Conservation (phyloP, 2,797 vertebrate species). For the Thripadectes ignobilis region DNA sequence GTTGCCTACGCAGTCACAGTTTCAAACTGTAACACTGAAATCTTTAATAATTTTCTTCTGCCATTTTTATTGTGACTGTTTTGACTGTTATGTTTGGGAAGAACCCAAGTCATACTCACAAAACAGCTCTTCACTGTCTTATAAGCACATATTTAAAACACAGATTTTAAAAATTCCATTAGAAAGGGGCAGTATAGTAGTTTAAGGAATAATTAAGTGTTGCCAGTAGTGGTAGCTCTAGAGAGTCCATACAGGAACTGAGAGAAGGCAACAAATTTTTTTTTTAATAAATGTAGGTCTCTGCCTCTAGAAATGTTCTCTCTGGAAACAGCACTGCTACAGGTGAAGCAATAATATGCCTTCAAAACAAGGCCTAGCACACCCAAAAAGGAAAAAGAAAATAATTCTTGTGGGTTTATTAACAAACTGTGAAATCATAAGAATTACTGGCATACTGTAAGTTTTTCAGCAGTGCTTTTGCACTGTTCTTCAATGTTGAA, state of each 20-base stretch:
- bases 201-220: neutral
- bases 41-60: neutral
- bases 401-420: neutral
- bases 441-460: neutral
- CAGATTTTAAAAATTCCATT: neutral
- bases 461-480: neutral
- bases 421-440: neutral
- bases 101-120: neutral
- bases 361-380: neutral
- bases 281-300: neutral
- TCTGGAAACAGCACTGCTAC: neutral
- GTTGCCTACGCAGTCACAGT: neutral
- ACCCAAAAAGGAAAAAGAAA: neutral
- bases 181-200: neutral
- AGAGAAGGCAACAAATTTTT: neutral
- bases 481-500: neutral
- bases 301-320: neutral
- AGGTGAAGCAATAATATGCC: neutral
- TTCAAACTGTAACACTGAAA: neutral
- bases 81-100: neutral
- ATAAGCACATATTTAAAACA: neutral
- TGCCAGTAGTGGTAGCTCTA: neutral
- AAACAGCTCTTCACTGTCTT: neutral
- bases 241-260: rapidly evolving
- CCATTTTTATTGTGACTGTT: neutral